Base-by-base conservation (phyloP, 2,888 invertebrate genomes). In the Troides aeacus region DNA sequence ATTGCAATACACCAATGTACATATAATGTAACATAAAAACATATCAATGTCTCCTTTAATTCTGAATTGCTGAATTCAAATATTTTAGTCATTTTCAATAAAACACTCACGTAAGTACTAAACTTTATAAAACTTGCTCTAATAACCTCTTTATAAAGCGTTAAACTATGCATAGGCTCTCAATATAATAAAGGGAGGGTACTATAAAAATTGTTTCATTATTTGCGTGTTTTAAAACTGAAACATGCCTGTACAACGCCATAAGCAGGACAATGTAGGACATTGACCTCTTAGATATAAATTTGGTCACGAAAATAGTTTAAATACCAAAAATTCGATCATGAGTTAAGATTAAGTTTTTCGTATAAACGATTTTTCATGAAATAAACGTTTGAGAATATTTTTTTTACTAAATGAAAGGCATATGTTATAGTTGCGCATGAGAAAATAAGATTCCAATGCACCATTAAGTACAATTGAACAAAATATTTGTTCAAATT, bases 231-330 rank as follows among this genome's bases (percentile, higher is more conserved):
- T 18, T 46, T 46, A n/a, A 53, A 53, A 53, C 3, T 58, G 10
- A 58, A 58, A 24, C 10, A 58, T 53, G 18, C 23, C 10, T 23
- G 12, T 58, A 23, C 23, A 58, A 57, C 6, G 24, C 23, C 23
- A 58, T 58, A 58, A 58, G 15, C n/a, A 12, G 57, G 24, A 4
- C 15, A 58, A 58, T 58, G 15, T n/a, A 58, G n/a, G 12, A 23
- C 57, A 58, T 58, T 23, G 57, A 58, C 57, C 57, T 23, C 57
- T 58, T 24, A 53, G n/a, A n/a, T n/a, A 53, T n/a, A 53, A n/a
- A 53, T 5, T 12, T 53, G 18, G 15, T 59, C 59, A 30, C 18
- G 59, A 30, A 24, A 59, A 30, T 17, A 17, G 24, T 17, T 59
- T 10, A 30, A 59, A 24, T 24, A 24, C 17, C 17, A 4, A 59